Conservation (phyloP, 35 echinoderm and acorn worm species). For the Ptychodera flava region DNA sequence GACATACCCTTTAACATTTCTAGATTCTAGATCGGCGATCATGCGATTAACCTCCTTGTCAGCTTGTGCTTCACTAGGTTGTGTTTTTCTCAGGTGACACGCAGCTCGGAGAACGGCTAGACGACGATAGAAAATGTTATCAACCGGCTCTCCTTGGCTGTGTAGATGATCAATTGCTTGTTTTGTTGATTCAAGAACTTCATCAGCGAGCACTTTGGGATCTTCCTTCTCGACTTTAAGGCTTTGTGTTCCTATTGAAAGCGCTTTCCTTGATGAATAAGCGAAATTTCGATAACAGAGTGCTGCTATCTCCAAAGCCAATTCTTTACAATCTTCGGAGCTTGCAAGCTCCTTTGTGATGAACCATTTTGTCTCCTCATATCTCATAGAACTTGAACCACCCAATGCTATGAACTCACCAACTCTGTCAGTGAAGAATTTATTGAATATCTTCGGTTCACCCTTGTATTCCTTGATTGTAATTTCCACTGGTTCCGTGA, state of each 20-base stretch:
- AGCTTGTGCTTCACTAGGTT: background rate
- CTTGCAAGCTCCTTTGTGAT: background rate
- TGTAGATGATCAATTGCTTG: background rate
- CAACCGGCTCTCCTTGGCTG: background rate
- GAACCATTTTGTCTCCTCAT: background rate
- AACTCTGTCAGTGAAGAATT: background rate
- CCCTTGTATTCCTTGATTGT: background rate
- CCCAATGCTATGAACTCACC: background rate
- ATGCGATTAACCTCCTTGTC: background rate
- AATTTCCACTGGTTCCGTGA: background rate
- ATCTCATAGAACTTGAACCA: background rate
- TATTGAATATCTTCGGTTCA: background rate
- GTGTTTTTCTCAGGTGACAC: background rate
- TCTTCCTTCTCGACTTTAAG: background rate
- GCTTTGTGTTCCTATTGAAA: background rate
- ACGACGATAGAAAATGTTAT: background rate
- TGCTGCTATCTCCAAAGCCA: background rate
- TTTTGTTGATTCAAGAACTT: background rate
- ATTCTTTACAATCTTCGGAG: background rate
- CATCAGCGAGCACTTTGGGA: background rate
- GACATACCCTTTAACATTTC: background rate
- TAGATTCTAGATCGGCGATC: background rate
- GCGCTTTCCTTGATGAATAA: background rate
- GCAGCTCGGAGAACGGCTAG: background rate
- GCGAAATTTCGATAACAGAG: background rate